Evolutionary conservation across 2,113 vertebrate genomes (phyloP), one percentile per base, ranked within the genome.

Genomic region (Sorex fumeus): DNA sequence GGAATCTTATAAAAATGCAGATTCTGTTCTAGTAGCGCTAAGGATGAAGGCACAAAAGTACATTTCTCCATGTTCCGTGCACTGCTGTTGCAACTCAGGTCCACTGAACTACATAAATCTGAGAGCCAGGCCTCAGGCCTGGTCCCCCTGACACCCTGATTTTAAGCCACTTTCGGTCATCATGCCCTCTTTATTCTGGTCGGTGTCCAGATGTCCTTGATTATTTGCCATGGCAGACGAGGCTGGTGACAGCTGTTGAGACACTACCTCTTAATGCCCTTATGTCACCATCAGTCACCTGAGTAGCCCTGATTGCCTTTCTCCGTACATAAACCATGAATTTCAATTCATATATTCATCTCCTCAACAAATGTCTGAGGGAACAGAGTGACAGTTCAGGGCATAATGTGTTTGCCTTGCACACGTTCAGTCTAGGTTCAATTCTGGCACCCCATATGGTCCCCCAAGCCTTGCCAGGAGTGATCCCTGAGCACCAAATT

Each of bases 1-100:
- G 85, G 69, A 82, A 93, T 94, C 82, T 85, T 91, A 70, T 85
- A 91, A 87, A 94, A 93, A 57, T 84, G 47, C 57, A 91, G 80
- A 57, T 64, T 90, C 81, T 89, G 53, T 80, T 89, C 77, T 72
- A 72, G 23, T 50, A 88, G 27, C 21, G 84, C 60, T 90, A 36
- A 28, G 47, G 43, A 25, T 83, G 60, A 32, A 93, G 40, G 67
- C 77, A 88, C 32, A 88, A 95, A 60, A 21, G 19, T 60, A 60
- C 57, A 53, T 60, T 60, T 60, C 57, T 60, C 6, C 18, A 21
- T 6, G 57, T 25, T 50, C 77, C 84, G 82, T 87, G 90, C 30
- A 45, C 80, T 40, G 34, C 45, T 62, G 45, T 30, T 91, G 30
- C 74, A 15, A 3, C 66, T 69, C 28, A 12, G 27, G 64, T 80